Base-by-base conservation (phyloP, 2,113 vertebrate genomes). In the Chitala chitala region DNA sequence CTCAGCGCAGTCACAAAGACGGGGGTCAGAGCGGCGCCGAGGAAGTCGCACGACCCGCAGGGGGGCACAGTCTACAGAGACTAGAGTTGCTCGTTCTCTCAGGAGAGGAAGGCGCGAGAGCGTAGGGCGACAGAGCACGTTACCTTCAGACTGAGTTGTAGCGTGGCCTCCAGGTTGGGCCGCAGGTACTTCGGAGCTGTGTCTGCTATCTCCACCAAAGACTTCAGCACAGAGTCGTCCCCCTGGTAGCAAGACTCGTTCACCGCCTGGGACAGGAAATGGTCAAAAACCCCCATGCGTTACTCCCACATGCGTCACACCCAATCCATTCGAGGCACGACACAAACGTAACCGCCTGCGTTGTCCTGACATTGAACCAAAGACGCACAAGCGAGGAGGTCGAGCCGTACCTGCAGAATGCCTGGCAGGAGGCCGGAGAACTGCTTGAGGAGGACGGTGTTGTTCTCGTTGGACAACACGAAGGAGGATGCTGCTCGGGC, bases 201-300 rank as follows among this genome's bases (percentile, higher is more conserved):
- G 89, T 99, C 97, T 13, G 96, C 95, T 42, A 99, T 96, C 83
- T 99, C 97, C 84, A 99, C 96, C 22, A 99, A 88, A 36, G 97
- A 97, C 86, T 99, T 99, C 65, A 99, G 90, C 80, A 98, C 97
- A 0, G 96, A 94, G 84, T 99, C 97, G 15, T 99, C 97, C 2
- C 91, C 94, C 84, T 94, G 93, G 78, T 98, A 98, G 82, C 96
- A 96, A 0, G 96, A 98, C 40, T 99, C 95, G 76, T 98, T 98
- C 75, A 98, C 93, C 7, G 93, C 92, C 97, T 99, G 87, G 33
- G 77, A 81, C 71, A 74, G 65, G 75, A 24, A 9, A 68, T 61
- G 36, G 65, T 1, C 58, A 33, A 72, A 40, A 36, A 77, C 5
- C 17, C 2, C 63, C 42, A 69, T 12, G 5, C 22, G 53, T 44